Evolutionary conservation across 2,113 vertebrate species (phyloP), one percentile per base, ranked within the genome.

Genomic region (Corythornis vintsioides): DNA sequence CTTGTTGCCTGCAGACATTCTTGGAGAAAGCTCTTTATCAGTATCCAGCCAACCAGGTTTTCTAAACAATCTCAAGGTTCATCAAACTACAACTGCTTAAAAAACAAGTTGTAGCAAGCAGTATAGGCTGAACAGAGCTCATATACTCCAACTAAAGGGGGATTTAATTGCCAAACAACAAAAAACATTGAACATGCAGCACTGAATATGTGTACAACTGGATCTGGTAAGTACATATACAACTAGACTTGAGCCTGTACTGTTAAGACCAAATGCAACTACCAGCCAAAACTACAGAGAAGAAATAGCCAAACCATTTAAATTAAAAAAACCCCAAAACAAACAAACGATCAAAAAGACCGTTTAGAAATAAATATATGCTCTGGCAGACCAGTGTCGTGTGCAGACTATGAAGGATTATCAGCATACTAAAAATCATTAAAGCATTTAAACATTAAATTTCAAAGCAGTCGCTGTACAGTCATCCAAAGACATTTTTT

Each of bases 1-100:
- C 66, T 88, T 86, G 26, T 57, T 97, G 94, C 95, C 93, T 82
- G 59, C 84, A 98, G 95, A 98, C 88, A 97, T 98, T 98, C 79
- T 70, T 89, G 86, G 89, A 97, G 97, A 96, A 97, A 96, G 93
- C 91, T 96, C 74, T 96, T 88, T 93, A 98, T 97, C 94, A 67
- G 96, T 97, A 97, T 83, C 92, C 92, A 91, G 87, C 75, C 83
- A 97, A 82, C 83, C 45, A 38, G 94, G 92, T 92, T 94, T 95
- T 97, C 97, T 97, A 97, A 96, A 97, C 92, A 94, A 93, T 91
- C 81, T 90, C 95, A 97, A 97, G 96, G 95, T 97, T 98, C 97
- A 98, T 97, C 93, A 97, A 98, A 98, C 86, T 98, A 95, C 96
- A 98, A 98, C 71, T 97, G 97, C 83, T 94, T 97, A 98, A 97